Evolutionary conservation across 2,113 vertebrate species (phyloP).

Genomic region (Crotalus horridus): DNA sequence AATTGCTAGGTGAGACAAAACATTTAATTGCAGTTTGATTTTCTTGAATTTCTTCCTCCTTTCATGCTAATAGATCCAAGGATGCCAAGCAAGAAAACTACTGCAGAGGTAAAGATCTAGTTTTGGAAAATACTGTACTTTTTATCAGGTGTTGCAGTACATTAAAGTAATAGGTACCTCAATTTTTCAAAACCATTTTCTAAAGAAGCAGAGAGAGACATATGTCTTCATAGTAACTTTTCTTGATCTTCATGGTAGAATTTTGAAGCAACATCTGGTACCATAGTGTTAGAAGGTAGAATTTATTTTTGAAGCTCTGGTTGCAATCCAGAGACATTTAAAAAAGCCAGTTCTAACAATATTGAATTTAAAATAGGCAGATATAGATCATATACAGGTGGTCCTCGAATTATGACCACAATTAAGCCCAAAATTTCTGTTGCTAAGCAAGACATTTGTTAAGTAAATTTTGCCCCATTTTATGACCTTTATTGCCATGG

Average conservation of each 20-base stretch:
- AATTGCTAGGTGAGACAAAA: constrained; percentile 14
- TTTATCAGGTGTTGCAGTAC: not conserved
- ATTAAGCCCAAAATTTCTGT: not conserved
- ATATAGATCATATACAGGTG: not conserved
- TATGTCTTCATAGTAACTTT: not conserved
- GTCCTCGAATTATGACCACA: too few species aligned
- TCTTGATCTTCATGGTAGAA: not conserved
- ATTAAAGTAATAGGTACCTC: not conserved
- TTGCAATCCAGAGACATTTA: not conserved
- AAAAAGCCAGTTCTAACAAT: not conserved
- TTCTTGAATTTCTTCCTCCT: constrained; percentile 46
- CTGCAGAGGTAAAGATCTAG: constrained; percentile 56
- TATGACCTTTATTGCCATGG: not conserved
- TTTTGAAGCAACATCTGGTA: not conserved
- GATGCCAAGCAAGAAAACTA: constrained; percentile 54
- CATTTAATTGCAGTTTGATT: not conserved
- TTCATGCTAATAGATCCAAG: constrained; percentile 55
- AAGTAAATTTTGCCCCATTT: not conserved
- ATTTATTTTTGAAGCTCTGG: not conserved
- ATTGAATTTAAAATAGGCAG: not conserved
- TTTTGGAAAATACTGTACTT: constrained; percentile 8
- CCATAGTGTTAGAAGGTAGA: not conserved
- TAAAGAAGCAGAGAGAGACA: not conserved
- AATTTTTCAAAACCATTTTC: not conserved
- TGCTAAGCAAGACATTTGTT: not conserved